Conservation (phyloP, 2,797 vertebrate species). For the Poecilia gillii region DNA sequence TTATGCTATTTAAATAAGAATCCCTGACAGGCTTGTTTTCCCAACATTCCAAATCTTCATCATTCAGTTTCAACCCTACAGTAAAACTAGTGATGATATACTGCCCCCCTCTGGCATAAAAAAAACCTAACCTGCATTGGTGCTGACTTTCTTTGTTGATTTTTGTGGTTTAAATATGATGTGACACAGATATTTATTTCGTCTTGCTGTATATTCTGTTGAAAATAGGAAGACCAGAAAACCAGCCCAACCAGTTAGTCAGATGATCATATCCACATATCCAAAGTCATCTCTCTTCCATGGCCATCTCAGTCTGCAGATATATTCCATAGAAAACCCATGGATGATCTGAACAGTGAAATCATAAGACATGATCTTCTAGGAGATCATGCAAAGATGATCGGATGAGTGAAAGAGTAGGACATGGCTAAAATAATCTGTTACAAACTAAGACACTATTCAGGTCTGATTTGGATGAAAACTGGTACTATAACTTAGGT, state of each 20-base stretch:
- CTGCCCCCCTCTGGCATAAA: slow-evolving; percentile 62
- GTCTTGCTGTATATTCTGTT: not conserved
- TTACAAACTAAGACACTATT: not conserved
- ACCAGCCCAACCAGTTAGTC: not conserved
- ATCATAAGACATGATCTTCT: not conserved
- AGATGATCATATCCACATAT: not conserved
- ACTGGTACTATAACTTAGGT: not conserved
- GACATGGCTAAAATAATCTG: not conserved
- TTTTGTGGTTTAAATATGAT: not conserved
- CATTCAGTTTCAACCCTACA: not conserved
- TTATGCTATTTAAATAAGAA: not conserved
- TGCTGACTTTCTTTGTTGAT: not conserved
- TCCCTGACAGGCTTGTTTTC: slow-evolving; percentile 15
- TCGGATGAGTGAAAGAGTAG: not conserved
- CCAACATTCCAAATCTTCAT: not conserved
- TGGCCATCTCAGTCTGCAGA: not conserved
- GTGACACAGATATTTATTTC: not conserved
- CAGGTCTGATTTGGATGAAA: not conserved
- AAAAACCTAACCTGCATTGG: not conserved
- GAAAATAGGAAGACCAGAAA: not conserved
- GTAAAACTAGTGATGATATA: slow-evolving; percentile 34
- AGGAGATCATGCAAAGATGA: not conserved
- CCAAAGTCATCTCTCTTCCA: not conserved
- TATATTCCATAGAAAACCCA: not conserved
- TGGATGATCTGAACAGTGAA: not conserved